Evolutionary conservation across 1,140 invertebrate genomes (phyloP), one percentile per base, ranked within the genome.

Genomic region (Cotesia vestalis): DNA sequence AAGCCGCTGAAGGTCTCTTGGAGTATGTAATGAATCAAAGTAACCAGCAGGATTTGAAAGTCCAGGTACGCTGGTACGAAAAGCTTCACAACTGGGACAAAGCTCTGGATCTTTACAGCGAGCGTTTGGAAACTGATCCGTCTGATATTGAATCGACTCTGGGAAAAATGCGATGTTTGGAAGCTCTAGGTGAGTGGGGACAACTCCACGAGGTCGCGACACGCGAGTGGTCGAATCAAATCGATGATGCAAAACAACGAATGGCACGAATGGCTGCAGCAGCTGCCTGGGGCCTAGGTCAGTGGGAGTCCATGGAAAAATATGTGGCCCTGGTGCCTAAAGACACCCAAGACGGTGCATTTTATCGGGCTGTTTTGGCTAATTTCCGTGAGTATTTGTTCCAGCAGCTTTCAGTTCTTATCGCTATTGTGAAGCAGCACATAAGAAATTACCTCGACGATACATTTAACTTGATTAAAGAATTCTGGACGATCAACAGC

Each of bases 51-150:
- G 87, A 87, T 70, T 86, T 94, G 2, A 91, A 93, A 86, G 94
- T 98, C 0, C 95, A 99, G 83, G 96, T 98, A 61, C 89, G 95
- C 4, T 99, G 98, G 98, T 99, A 99, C 83, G 98, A 99, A 83
- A 99, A 99, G 83, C 87, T 99, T 1, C 97, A 99, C 81, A 97
- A 99, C 79, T 99, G 98, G 98, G 96, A 99, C 76, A 95, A 96
- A 82, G 98, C 98, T 0, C 87, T 99, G 12, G 89, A 92, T 69
- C 90, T 97, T 0, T 99, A 99, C 80, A 88, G 91, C 59, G 90
- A 92, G 67, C 90, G 91, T 76, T 80, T 94, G 6, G 82, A 89
- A 5, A 88, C 89, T 9, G 89, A 93, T 77, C 75, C 86, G 0
- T 82, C 89, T 17, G 94, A 98, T 81, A 87, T 93, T 11, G 96